Percentiles rank a stretch among this genome's conserved stretches.
Evolutionary conservation across 2,888 invertebrate genomes (phyloP).

Genomic region (Amblyteles armatorius): DNA sequence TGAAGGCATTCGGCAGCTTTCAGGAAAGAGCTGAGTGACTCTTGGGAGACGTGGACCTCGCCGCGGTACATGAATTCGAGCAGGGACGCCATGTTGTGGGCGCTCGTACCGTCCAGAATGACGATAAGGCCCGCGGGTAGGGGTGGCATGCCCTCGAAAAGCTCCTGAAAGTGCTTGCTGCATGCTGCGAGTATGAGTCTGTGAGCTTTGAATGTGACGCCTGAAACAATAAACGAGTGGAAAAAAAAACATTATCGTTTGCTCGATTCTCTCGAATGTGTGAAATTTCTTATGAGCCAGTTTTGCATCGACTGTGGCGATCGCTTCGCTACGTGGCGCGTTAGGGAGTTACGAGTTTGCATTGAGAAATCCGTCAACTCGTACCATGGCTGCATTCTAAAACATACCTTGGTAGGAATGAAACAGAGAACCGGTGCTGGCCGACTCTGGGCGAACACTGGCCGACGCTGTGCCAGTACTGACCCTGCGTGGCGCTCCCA

Average conservation of each 20-base stretch:
- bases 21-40: constrained; percentile 95
- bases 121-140: constrained; percentile 93
- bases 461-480: too few relatives aligned
- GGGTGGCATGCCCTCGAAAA: constrained; percentile 94
- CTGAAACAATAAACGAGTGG: constrained; percentile 84
- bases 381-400: too few relatives aligned
- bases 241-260: constrained; percentile 15
- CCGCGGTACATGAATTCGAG: constrained; percentile 98
- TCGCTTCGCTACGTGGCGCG: too few relatives aligned
- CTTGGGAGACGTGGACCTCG: constrained; percentile 96
- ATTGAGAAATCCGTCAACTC: too few relatives aligned
- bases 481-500: too few relatives aligned
- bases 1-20: constrained; percentile 96
- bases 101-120: constrained; percentile 95
- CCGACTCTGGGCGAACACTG: too few relatives aligned
- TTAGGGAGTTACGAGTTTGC: too few relatives aligned
- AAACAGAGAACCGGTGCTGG: too few relatives aligned
- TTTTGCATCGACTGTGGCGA: neutral
- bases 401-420: too few relatives aligned
- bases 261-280: neutral
- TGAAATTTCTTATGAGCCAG: neutral
- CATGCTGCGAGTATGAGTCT: constrained; percentile 96
- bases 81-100: constrained; percentile 95
- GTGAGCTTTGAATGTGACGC: constrained; percentile 96
- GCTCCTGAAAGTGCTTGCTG: constrained; percentile 96